Conservation (phyloP, 2,888 invertebrate genomes). For the Exephanes ischioxanthus region DNA sequence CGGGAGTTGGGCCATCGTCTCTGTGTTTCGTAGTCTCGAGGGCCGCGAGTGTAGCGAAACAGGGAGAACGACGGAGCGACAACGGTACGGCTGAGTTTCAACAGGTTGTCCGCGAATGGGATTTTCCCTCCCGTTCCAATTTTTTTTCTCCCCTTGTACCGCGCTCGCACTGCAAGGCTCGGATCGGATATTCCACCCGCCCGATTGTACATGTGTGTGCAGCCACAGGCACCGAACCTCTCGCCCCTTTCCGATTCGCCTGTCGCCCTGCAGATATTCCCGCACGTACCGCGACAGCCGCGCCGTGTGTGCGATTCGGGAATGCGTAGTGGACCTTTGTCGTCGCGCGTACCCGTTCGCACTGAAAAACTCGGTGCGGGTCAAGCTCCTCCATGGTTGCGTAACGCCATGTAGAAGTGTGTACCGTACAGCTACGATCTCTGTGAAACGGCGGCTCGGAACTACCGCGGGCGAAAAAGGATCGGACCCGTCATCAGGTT, state of each 20-base stretch:
- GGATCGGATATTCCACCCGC: constrained; percentile 14
- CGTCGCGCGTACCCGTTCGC: constrained; percentile 15
- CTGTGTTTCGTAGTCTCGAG: constrained; percentile 28
- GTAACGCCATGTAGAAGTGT: constrained; percentile 2
- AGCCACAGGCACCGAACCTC: constrained; percentile 6
- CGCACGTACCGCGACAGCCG: neutral
- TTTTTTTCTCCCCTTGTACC: neutral
- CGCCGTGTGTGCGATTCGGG: constrained; percentile 8
- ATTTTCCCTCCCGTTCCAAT: constrained; percentile 73
- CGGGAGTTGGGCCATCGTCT: constrained; percentile 28
- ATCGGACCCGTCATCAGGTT: constrained; percentile 18
- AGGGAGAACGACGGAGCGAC: constrained; percentile 46
- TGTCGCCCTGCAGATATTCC: constrained; percentile 40
- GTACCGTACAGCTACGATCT: constrained; percentile 7
- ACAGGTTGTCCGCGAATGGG: constrained; percentile 77
- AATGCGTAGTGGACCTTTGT: constrained; percentile 29
- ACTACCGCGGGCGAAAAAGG: constrained; percentile 6
- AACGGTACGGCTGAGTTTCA: constrained; percentile 69
- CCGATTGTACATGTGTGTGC: constrained; percentile 18
- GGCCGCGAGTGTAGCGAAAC: constrained; percentile 37
- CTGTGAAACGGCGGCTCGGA: neutral
- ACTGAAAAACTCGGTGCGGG: constrained; percentile 20
- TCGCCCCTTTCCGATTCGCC: constrained; percentile 38
- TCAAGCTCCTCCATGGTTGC: constrained; percentile 15
- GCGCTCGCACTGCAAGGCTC: neutral